Evolutionary conservation across 2,797 vertebrate species (phyloP), one percentile per base, ranked within the genome.

Genomic region (Sparidentex hasta): DNA sequence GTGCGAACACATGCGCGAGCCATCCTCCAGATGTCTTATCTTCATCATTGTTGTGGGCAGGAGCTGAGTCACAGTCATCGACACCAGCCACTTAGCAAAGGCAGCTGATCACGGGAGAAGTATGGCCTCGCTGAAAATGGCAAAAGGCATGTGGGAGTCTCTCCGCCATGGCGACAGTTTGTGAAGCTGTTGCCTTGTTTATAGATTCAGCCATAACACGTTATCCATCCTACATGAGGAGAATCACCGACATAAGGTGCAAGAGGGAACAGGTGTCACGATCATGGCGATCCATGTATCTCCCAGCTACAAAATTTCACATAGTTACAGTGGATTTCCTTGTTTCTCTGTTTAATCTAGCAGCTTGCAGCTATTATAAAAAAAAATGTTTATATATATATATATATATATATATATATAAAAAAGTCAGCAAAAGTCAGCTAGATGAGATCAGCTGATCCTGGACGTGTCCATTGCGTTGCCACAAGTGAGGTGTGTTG

Each of bases 41-140:
- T 92, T 89, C 80, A 90, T 92, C 92, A 90, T 73, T 79, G 65
- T 78, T 78, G 90, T 81, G 84, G 87, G 87, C 84, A 71, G 90
- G 7, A 87, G 86, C 78, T 91, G 87, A 94, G 88, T 91, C 91
- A 89, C 77, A 89, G 84, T 91, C 84, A 88, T 93, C 89, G 86
- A 91, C 92, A 92, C 90, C 82, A 90, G 85, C 91, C 93, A 93
- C 93, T 94, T 94, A 94, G 82, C 82, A 57, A 47, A 80, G 77
- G 81, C 91, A 89, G 91, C 91, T 90, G 89, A 93, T 93, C 83
- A 84, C 84, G 86, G 84, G 78, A 87, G 89, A 90, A 83, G 84
- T 80, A 87, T 72, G 83, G 84, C 59, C 80, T 72, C 71, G 86
- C 90, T 90, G 90, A 90, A 90, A 90, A 90, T 51, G 75, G 51